A percentile compares a stretch with the other conserved stretches of the same genome.
These are phyloP conservation scores for Camelus dromedarius DNA, from an alignment of 2,113 vertebrate genomes.

Conservation along the genomic window DNA sequence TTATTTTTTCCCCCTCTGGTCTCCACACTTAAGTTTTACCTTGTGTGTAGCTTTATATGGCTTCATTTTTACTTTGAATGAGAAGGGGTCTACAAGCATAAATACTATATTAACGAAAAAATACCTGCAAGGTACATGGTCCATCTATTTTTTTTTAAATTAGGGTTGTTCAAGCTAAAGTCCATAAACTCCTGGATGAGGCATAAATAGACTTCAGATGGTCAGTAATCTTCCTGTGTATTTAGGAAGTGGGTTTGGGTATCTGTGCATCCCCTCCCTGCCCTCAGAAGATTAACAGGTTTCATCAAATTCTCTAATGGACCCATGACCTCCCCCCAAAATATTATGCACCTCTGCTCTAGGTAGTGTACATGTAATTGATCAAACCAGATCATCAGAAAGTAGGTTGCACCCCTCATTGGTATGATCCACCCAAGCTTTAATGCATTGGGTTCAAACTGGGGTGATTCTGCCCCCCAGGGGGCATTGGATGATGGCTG, in stretches of 20 bases:
- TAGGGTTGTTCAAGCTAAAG: neutral
- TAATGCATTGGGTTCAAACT: neutral
- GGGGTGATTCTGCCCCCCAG: neutral
- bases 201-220: neutral
- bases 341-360: neutral
- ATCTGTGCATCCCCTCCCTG: neutral
- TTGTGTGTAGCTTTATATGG: neutral
- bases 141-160: too few relatives aligned
- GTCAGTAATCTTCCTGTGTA: neutral
- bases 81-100: neutral
- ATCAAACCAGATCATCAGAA: neutral
- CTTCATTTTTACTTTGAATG: neutral
- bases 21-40: neutral
- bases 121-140: neutral
- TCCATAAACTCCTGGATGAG: neutral
- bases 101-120: neutral
- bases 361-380: neutral
- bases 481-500: rapidly evolving
- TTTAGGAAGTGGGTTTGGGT: neutral
- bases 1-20: neutral
- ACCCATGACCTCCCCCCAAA: neutral
- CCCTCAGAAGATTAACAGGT: neutral
- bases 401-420: neutral
- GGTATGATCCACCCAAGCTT: neutral
- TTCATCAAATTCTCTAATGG: neutral